These are phyloP conservation scores for Halichoerus grypus DNA, from an alignment of 2,113 vertebrate species.

Conservation along the genomic window DNA sequence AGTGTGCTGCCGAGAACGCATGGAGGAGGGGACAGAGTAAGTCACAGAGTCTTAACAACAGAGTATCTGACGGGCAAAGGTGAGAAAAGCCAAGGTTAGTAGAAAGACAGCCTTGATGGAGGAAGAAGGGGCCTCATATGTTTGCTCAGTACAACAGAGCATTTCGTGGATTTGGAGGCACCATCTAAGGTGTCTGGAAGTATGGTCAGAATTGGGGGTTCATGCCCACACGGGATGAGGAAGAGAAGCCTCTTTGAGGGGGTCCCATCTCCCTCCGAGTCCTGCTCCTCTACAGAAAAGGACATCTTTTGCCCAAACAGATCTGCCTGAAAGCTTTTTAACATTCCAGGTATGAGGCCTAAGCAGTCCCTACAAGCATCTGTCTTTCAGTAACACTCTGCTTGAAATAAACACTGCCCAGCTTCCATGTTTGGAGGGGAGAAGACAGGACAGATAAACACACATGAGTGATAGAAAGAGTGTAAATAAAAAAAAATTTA, in stretches of 20 bases:
- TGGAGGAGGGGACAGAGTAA: neutral
- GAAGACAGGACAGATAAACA: slow-evolving; percentile 72
- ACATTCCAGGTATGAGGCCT: slow-evolving; percentile 74
- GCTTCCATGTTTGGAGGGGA: neutral
- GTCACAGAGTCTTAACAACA: fast-evolving
- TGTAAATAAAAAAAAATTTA: slow-evolving; percentile 29
- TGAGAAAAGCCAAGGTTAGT: neutral
- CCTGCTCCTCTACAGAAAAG: neutral
- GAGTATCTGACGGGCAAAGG: neutral
- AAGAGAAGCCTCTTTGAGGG: neutral
- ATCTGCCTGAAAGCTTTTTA: slow-evolving; percentile 67
- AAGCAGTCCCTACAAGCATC: slow-evolving; percentile 20
- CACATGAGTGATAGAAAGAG: slow-evolving; percentile 52
- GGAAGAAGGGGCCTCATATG: neutral
- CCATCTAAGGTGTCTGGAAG: no score
- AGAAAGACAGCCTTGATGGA: fast-evolving
- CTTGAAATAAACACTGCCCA: slow-evolving; percentile 73
- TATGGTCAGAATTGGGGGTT: neutral
- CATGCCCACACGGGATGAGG: fast-evolving
- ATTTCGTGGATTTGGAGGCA: neutral
- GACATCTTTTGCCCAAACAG: slow-evolving; percentile 13
- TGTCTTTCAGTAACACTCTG: slow-evolving; percentile 67
- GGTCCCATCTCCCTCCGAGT: neutral
- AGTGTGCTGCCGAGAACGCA: slow-evolving; percentile 5
- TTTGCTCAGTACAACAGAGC: neutral